Evolutionary conservation across 1,140 invertebrate genomes (phyloP).

Genomic region (Melanaphis sacchari): DNA sequence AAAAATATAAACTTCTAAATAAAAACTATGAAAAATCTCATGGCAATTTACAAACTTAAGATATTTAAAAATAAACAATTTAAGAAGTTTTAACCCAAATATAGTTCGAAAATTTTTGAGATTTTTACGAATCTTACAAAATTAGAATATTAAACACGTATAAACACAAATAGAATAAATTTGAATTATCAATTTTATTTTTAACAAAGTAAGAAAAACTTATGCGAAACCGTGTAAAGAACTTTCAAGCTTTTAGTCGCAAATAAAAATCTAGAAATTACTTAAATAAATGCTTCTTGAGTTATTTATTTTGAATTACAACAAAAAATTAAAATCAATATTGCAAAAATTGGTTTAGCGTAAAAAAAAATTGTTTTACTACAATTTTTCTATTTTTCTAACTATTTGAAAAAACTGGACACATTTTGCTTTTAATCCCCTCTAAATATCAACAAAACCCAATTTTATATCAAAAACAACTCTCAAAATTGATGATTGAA

Average conservation of each 20-base stretch:
- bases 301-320: neutral
- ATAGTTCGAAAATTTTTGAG: neutral
- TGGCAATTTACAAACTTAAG: too few species aligned
- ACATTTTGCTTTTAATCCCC: too few species aligned
- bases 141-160: neutral
- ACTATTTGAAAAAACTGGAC: too few species aligned
- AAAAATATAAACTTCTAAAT: too few species aligned
- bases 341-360: neutral
- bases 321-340: too few species aligned
- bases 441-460: too few species aligned
- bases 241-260: neutral
- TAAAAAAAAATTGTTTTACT: neutral
- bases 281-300: neutral
- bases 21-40: too few species aligned
- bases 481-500: too few species aligned
- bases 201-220: too few species aligned
- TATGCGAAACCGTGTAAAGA: neutral
- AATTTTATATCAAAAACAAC: too few species aligned
- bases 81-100: neutral
- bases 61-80: too few species aligned
- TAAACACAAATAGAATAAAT: neutral
- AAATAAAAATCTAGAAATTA: neutral
- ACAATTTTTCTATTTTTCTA: neutral
- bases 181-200: neutral
- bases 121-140: neutral